Evolutionary conservation across 1,140 invertebrate genomes (phyloP).

Genomic region (Atopsyche davidsoni): DNA sequence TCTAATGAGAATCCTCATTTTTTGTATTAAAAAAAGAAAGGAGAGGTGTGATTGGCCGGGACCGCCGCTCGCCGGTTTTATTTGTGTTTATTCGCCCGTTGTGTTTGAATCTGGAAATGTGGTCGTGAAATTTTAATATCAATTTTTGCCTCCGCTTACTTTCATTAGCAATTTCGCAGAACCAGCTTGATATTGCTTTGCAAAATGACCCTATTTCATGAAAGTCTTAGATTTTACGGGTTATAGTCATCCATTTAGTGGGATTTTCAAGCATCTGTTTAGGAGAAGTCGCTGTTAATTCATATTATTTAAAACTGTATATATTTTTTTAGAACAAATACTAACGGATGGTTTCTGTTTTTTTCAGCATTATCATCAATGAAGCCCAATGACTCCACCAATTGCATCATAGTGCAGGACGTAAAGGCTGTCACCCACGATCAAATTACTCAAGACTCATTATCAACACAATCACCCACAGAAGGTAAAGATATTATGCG

Average conservation of each 20-base stretch:
- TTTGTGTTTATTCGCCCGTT: slow-evolving; percentile 22
- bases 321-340: too few species aligned
- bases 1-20: slow-evolving; percentile 25
- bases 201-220: too few species aligned
- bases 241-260: too few species aligned
- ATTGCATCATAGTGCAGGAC: slow-evolving; percentile 84
- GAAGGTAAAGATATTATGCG: slow-evolving; percentile 52
- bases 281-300: too few species aligned
- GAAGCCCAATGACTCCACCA: slow-evolving; percentile 74
- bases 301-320: too few species aligned
- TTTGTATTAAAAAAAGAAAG: slow-evolving; percentile 23
- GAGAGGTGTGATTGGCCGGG: slow-evolving; percentile 19
- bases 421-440: slow-evolving; percentile 81
- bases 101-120: slow-evolving; percentile 22
- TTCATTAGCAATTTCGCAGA: slow-evolving; percentile 19
- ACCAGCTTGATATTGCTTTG: too few species aligned
- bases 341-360: slow-evolving; percentile 29
- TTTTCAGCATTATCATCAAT: slow-evolving; percentile 80
- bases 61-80: slow-evolving; percentile 5
- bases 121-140: slow-evolving; percentile 30
- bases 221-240: too few species aligned
- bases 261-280: too few species aligned
- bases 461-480: slow-evolving; percentile 66
- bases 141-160: slow-evolving; percentile 21
- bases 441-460: slow-evolving; percentile 64